phyloP scores from a whole-genome alignment of 2,797 vertebrate species.

The Peromyscus melanophrys region DNA sequence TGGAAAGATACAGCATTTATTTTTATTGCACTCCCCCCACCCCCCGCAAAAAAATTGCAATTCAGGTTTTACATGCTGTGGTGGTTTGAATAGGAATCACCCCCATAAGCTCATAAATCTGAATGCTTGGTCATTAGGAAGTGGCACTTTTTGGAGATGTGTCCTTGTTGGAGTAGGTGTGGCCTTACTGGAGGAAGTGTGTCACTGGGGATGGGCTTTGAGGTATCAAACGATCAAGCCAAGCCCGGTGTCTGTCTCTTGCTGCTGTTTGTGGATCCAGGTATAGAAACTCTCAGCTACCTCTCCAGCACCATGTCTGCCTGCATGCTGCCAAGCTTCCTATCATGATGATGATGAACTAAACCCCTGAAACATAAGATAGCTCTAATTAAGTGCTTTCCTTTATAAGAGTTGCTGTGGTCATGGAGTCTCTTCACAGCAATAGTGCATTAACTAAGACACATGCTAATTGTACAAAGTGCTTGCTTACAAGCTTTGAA shows the following conservation, averaged over 20 bases:
- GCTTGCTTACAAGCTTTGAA: not conserved
- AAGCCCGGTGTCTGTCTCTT: not conserved
- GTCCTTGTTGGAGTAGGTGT: too few relatives aligned
- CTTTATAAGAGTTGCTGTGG: not conserved
- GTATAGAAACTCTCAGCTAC: not conserved
- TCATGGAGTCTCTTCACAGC: not conserved
- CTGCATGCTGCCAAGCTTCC: too few relatives aligned
- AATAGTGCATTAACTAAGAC: not conserved
- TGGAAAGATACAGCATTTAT: not conserved
- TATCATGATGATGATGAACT: not conserved
- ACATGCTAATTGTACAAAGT: not conserved
- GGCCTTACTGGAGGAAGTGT: not conserved
- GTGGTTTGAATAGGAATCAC: not conserved
- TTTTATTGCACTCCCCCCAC: not conserved
- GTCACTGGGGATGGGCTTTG: not conserved
- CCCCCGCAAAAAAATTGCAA: not conserved
- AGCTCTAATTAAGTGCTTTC: not conserved
- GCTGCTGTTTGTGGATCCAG: not conserved
- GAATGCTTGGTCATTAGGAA: not conserved
- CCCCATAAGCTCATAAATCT: not conserved
- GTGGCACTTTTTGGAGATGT: not conserved
- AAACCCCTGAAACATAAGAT: not conserved
- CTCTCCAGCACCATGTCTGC: not conserved
- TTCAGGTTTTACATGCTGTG: not conserved
- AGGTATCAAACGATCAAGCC: not conserved